Evolutionary conservation across 1,140 invertebrate species (phyloP).

Genomic region (Zaprionus vittiger): DNA sequence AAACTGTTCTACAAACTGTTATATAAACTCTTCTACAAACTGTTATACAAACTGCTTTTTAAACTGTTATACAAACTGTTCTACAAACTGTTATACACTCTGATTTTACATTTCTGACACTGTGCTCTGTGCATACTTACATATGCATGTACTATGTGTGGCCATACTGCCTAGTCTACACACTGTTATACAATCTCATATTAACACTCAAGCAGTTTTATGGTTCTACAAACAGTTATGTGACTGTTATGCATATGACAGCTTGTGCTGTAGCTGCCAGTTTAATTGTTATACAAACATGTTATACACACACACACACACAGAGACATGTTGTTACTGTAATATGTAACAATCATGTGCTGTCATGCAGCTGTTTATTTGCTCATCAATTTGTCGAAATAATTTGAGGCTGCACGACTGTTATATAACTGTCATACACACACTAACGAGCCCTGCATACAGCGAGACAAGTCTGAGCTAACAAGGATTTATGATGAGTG

Average conservation of each 20-base stretch:
- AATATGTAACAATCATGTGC: background rate
- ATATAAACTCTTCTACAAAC: background rate
- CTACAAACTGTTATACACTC: conserved; percentile 1
- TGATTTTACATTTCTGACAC: background rate
- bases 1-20: background rate
- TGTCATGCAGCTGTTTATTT: background rate
- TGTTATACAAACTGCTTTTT: too few species aligned
- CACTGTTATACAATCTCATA: background rate
- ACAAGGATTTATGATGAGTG: conserved; percentile 41
- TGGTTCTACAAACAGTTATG: background rate
- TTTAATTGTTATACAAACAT: background rate
- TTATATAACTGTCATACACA: conserved; percentile 27
- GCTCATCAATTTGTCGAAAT: background rate
- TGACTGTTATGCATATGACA: background rate
- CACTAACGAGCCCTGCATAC: conserved; percentile 22
- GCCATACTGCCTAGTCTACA: background rate
- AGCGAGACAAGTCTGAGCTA: conserved; percentile 10
- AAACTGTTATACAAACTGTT: background rate
- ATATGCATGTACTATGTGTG: too few species aligned
- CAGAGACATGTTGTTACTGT: background rate
- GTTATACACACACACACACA: background rate
- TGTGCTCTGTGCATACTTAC: too few species aligned
- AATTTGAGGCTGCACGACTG: background rate
- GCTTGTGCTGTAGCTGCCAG: background rate
- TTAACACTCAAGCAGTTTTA: background rate